Evolutionary conservation across 2,888 invertebrate species (phyloP).

Genomic region (Scaptomyza caliginosa): DNA sequence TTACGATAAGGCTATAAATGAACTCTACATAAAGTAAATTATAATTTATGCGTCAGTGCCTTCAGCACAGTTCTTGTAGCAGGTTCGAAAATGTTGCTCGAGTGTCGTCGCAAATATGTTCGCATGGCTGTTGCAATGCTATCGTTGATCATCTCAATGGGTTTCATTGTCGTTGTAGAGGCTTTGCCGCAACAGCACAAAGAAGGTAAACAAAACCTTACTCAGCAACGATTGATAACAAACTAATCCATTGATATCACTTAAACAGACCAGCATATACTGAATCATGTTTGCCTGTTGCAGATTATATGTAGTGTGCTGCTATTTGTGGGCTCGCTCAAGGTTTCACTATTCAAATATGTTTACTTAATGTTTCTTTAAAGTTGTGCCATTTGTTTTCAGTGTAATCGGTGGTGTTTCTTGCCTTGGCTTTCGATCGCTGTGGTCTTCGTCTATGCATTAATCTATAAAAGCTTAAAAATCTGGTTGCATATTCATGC

Average conservation of each 20-base stretch:
- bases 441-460: slow-evolving; percentile 31
- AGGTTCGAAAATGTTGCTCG: slow-evolving; percentile 18
- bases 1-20: slow-evolving; percentile 13
- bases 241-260: not conserved
- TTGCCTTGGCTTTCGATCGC: slow-evolving; percentile 54
- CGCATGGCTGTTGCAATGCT: slow-evolving; percentile 34
- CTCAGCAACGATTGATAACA: not conserved
- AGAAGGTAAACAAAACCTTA: slow-evolving; percentile 10
- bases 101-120: not conserved
- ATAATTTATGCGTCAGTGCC: not conserved
- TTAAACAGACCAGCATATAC: slow-evolving; percentile 17
- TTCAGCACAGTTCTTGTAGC: slow-evolving; percentile 15
- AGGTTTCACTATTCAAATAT: slow-evolving; percentile 12
- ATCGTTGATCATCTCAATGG: slow-evolving; percentile 27
- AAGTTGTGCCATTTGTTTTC: accelerated
- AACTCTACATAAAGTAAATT: not conserved
- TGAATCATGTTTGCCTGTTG: slow-evolving; percentile 48
- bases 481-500: not conserved
- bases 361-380: not conserved
- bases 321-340: slow-evolving; percentile 22
- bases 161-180: slow-evolving; percentile 10
- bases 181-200: not conserved
- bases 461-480: slow-evolving; percentile 29
- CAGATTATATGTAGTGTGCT: slow-evolving; percentile 38
- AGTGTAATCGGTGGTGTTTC: slow-evolving; percentile 45